These are phyloP conservation scores for Colostygia pectinataria DNA, from an alignment of 2,888 invertebrate genomes.

Conservation along the genomic window DNA sequence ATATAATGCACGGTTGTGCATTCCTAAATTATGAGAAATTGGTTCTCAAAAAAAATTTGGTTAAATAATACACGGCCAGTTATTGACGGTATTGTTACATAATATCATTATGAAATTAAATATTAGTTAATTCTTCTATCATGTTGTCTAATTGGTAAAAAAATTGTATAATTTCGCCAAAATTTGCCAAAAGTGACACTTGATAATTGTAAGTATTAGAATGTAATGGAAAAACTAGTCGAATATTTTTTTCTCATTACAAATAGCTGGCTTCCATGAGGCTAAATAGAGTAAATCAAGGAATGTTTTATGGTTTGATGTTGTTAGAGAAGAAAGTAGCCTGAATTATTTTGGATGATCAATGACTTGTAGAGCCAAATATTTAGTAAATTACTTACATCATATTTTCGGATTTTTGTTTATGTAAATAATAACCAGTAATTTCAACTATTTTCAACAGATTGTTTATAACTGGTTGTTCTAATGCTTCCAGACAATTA, in stretches of 20 bases:
- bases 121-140: not conserved
- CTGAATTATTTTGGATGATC: no score
- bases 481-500: no score
- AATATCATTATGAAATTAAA: not conserved
- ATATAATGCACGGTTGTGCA: constrained; percentile 58
- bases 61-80: constrained; percentile 4
- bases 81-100: not conserved
- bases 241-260: constrained; percentile 30
- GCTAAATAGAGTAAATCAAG: constrained; percentile 54
- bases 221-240: constrained; percentile 57
- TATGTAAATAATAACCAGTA: no score
- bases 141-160: constrained; percentile 1
- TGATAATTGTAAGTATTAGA: constrained; percentile 49
- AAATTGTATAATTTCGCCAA: constrained; percentile 64
- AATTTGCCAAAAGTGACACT: constrained; percentile 72
- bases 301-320: not conserved
- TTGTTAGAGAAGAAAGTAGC: no score
- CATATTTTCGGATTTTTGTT: no score
- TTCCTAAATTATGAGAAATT: constrained; percentile 55
- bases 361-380: no score
- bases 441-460: no score
- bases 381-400: no score
- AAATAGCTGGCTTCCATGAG: constrained; percentile 49
- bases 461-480: no score
- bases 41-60: constrained; percentile 50